Base-by-base conservation (phyloP, 2,888 invertebrate genomes). In the Amphipoea oculea region DNA sequence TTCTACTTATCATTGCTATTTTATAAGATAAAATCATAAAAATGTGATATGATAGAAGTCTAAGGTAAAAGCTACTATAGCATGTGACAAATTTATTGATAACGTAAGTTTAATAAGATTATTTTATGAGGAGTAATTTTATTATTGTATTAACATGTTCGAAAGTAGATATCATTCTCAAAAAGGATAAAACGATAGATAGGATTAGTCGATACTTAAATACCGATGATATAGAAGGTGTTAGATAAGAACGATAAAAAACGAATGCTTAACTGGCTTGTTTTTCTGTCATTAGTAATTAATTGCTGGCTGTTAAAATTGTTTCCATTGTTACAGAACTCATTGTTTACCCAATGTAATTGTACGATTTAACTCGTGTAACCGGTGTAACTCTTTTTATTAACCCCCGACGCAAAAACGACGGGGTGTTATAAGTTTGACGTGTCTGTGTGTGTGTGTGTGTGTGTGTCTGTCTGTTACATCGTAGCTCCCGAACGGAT, bases 1-100 rank as follows among this genome's bases (percentile, higher is more conserved):
- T 68, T 68, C 23, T 40, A 40, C 51, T 14, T 76, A 51, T 54
- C 67, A 54, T 17, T 80, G n/a, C 65, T 83, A 66, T 83, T 60
- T 69, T 9, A 45, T 42, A 40, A 68, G 40, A 78, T 78, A 68
- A 57, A 68, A 68, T 65, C 36, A 68, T 57, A 60, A 63, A 67
- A 71, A 62, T 74, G 17, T n/a, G 63, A 63, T 63, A 83, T n/a
- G 48, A n/a, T 60, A 14, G 17, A 65, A 65, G 17, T 60, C n/a
- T n/a, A n/a, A 63, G 48, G 45, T 42, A 78, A 68, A 48, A 17
- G n/a, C 4, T 36, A 23, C 7, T 36, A 60, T 23, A 51, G 14
- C 23, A 17, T n/a, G 11, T 54, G 51, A 73, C 54, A 51, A 42
- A 57, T 68, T 60, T 66, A 23, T 70, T 54, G 54, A 69, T 83